Evolutionary conservation across 2,797 vertebrate genomes (phyloP).

Genomic region (Helostoma temminkii): DNA sequence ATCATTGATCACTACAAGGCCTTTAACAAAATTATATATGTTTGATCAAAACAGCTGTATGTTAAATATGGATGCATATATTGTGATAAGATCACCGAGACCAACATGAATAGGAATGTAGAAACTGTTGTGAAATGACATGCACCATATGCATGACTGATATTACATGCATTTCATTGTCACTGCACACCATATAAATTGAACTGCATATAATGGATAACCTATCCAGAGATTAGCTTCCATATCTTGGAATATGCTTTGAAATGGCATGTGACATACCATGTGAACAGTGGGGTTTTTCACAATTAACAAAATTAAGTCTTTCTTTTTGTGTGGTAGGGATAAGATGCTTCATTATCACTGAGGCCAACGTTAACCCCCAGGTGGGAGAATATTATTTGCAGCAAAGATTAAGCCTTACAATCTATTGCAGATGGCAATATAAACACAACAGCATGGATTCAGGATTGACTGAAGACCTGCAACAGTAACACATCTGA

Average conservation of each 20-base stretch:
- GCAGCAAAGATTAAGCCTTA: constrained; percentile 72
- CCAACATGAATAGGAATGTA: constrained; percentile 26
- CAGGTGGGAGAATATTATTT: constrained; percentile 76
- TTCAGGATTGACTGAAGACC: constrained; percentile 61
- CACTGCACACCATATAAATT: constrained; percentile 50
- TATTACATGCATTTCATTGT: constrained; percentile 59
- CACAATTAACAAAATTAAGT: constrained; percentile 82
- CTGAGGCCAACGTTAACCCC: constrained; percentile 59
- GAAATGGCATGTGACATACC: constrained; percentile 60
- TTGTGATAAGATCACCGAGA: constrained; percentile 56
- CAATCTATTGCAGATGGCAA: constrained; percentile 64
- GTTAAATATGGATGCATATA: constrained; percentile 56
- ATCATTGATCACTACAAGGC: constrained; percentile 41
- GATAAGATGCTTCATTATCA: constrained; percentile 81
- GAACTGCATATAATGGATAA: constrained; percentile 53
- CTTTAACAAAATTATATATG: constrained; percentile 34
- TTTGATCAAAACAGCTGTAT: constrained; percentile 55
- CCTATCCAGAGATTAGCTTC: constrained; percentile 56
- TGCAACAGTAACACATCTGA: constrained; percentile 51
- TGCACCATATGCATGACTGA: constrained; percentile 44
- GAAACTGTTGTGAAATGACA: constrained; percentile 58
- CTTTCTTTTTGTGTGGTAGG: constrained; percentile 62
- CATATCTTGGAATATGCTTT: constrained; percentile 62
- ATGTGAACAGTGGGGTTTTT: constrained; percentile 68
- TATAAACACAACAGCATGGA: constrained; percentile 65